A percentile compares a stretch with the other conserved stretches of the same genome.
These are phyloP conservation scores for Dasypolia templi DNA, from an alignment of 2,888 invertebrate genomes.

Conservation along the genomic window DNA sequence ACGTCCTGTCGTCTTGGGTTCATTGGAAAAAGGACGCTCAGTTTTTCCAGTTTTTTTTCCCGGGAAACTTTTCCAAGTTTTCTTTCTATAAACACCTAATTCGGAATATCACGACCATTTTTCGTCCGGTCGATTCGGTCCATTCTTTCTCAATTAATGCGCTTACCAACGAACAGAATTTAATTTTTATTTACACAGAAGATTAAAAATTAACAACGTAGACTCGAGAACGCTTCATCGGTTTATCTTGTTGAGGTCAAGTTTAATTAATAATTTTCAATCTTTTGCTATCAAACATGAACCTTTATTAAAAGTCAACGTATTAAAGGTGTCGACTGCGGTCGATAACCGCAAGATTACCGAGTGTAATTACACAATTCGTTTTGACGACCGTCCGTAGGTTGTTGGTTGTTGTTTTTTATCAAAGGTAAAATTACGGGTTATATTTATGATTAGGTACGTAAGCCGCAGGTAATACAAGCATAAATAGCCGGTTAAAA, in stretches of 20 bases:
- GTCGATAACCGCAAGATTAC: constrained; percentile 14
- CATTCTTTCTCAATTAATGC: neutral
- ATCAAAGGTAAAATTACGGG: constrained; percentile 5
- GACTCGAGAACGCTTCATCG: neutral
- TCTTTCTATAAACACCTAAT: no score
- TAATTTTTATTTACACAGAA: neutral
- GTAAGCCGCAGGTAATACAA: constrained; percentile 11
- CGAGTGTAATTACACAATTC: neutral
- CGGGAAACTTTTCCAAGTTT: neutral
- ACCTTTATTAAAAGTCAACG: constrained; percentile 10
- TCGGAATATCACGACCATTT: no score
- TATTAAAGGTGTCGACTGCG: neutral
- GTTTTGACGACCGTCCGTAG: neutral
- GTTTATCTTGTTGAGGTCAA: constrained; percentile 3
- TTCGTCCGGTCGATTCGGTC: no score
- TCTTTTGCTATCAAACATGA: constrained; percentile 12
- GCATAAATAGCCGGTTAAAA: neutral
- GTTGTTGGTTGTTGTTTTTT: constrained; percentile 5
- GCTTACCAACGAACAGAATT: neutral
- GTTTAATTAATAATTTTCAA: constrained; percentile 7
- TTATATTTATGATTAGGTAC: constrained; percentile 8
- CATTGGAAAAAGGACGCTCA: neutral
- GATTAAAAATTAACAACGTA: neutral
- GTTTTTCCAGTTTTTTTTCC: no score
- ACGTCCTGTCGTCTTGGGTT: neutral